phyloP scores from a whole-genome alignment of 2,888 invertebrate genomes.

The Drosophila hamatofila region DNA sequence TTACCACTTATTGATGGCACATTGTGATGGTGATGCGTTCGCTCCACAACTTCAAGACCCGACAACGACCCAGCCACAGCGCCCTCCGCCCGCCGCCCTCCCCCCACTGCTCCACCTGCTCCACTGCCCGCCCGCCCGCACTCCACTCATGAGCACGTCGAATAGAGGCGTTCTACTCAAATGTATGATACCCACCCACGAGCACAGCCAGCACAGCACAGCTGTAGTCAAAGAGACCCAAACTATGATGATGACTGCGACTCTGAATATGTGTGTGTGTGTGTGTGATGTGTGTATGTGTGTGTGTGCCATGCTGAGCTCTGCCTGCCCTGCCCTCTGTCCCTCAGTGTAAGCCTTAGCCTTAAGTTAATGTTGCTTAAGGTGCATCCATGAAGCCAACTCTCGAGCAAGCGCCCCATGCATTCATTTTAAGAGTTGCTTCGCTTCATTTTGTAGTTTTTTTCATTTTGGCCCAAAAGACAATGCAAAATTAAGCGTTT shows the following conservation, averaged over 20 bases:
- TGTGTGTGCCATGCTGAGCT: constrained; percentile 38
- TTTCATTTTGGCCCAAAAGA: constrained; percentile 59
- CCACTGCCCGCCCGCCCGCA: constrained; percentile 8
- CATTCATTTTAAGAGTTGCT: constrained; percentile 64
- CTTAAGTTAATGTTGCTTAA: constrained; percentile 48
- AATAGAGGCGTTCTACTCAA: constrained; percentile 84
- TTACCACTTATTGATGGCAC: constrained; percentile 81
- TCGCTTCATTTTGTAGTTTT: constrained; percentile 26
- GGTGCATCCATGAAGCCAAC: constrained; percentile 64
- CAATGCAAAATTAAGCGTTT: constrained; percentile 83
- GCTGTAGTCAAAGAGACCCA: constrained; percentile 49
- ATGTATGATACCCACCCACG: constrained; percentile 85
- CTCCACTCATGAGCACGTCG: constrained; percentile 73
- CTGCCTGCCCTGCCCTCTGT: constrained; percentile 42
- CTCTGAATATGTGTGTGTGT: constrained; percentile 5
- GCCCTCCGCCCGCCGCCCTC: constrained; percentile 8
- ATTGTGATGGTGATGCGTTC: constrained; percentile 78
- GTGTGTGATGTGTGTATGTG: constrained; percentile 12
- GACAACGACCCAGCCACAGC: constrained; percentile 57
- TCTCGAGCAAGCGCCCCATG: constrained; percentile 63
- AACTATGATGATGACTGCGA: constrained; percentile 80
- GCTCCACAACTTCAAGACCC: constrained; percentile 53
- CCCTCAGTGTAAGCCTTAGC: constrained; percentile 33
- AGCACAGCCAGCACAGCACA: constrained; percentile 65
- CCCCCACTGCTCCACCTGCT: not conserved